Base-by-base conservation (phyloP, 2,113 vertebrate species). In the Neotoma lepida region DNA sequence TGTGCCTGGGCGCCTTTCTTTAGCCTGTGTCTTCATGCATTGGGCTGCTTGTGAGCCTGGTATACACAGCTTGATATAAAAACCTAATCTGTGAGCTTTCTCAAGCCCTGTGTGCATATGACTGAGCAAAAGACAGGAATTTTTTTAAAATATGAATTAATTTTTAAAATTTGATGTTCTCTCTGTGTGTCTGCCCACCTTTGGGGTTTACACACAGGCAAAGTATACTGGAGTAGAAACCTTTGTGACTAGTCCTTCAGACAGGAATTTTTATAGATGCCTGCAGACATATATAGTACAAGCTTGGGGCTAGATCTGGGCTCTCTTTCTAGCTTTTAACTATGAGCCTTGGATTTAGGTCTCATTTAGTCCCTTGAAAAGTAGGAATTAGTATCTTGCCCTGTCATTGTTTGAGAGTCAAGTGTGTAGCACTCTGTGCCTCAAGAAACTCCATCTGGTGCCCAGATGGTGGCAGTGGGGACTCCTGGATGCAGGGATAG, bases 331-430 rank as follows among this genome's bases (percentile, higher is more conserved):
- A 39, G 26, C 41, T 86, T 92, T 61, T 88, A 64, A 71, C 49
- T 12, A 46, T 80, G 26, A 70, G 17, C 14, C 77, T 88, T 88
- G 49, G 73, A 54, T 94, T 84, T 87, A 93, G 92, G 54, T 39
- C 61, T 82, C 39, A 9, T 41, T 56, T 78, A 78, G 39, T 58
- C 63, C 58, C 44, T 51, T 84, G 12, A 61, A 78, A 88, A 66
- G 61, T 33, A 51, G 54, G 78, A 46, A 54, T 94, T 90, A 87
- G 35, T 84, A 51, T 39, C 7, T 28, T 56, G 26, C 15, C 28
- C 30, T 46, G 28, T 64, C 51, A 56, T 39, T 39, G 54, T 84
- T 17, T 8, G 28, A 44, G 58, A 63, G n/a, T 58, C 35, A 56
- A 39, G 35, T 61, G 81, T 61, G n/a, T 63, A 84, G 39, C 39